These are phyloP conservation scores for Lycocorax pyrrhopterus DNA, from an alignment of 2,113 vertebrate species.

Conservation along the genomic window DNA sequence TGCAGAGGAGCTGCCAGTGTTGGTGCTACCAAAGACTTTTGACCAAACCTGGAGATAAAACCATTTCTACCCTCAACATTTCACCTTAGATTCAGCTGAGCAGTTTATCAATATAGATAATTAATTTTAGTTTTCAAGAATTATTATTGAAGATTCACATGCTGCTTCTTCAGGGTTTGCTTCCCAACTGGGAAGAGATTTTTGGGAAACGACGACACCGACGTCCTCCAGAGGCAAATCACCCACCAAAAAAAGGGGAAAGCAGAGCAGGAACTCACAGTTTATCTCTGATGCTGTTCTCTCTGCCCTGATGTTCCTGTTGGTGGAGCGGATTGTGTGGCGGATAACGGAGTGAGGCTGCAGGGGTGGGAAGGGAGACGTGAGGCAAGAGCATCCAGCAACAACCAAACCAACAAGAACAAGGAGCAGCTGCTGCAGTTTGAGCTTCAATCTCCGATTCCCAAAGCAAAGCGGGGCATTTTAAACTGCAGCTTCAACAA, in stretches of 20 bases:
- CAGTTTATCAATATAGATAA: too few relatives aligned
- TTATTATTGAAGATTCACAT: accelerated
- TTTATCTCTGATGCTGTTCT: constrained; percentile 92
- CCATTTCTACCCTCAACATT: background rate
- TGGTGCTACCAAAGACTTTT: background rate
- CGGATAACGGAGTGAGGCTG: constrained; percentile 86
- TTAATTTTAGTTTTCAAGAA: background rate
- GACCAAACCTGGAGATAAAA: background rate
- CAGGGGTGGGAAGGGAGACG: background rate
- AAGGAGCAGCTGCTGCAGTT: background rate
- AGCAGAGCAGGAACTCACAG: constrained; percentile 79
- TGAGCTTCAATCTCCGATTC: accelerated
- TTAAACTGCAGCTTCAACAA: accelerated
- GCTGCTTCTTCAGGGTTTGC: background rate
- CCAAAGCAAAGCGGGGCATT: background rate
- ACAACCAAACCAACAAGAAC: background rate
- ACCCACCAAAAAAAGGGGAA: background rate
- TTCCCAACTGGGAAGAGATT: background rate
- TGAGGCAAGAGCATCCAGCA: background rate
- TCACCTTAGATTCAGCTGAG: background rate
- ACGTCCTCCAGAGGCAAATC: background rate
- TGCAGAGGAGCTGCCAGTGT: background rate
- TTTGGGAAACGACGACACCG: accelerated
- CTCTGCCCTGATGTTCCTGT: constrained; percentile 85
- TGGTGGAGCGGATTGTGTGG: constrained; percentile 93